Percentiles rank a stretch among this genome's conserved stretches.
Conservation (phyloP, 2,888 invertebrate genomes). For the Cantharis lateralis region DNA sequence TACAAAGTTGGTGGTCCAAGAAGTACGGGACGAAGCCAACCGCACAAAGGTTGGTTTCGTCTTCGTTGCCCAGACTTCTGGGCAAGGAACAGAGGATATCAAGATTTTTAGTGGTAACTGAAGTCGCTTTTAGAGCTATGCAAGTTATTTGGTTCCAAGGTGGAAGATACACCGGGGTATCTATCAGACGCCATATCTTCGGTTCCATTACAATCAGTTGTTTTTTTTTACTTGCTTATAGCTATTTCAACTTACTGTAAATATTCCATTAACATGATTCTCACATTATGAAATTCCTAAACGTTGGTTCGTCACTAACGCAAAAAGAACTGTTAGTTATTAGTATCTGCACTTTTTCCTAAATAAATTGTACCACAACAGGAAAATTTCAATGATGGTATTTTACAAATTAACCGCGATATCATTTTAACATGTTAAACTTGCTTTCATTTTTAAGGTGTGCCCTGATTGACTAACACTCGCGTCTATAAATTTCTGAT, state of each 20-base stretch:
- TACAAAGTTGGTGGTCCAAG: slow-evolving; percentile 37
- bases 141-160: slow-evolving; percentile 36
- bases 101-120: slow-evolving; percentile 23
- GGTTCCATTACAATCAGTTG: slow-evolving; percentile 32
- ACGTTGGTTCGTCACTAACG: not conserved
- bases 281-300: not conserved
- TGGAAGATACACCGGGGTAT: slow-evolving; percentile 35
- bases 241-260: not conserved
- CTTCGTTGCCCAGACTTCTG: not conserved
- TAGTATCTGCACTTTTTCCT: not conserved
- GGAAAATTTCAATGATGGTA: not conserved
- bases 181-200: slow-evolving; percentile 29
- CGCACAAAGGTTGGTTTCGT: not conserved
- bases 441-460: not conserved
- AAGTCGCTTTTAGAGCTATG: slow-evolving; percentile 25
- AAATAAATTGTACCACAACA: not conserved
- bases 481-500: not conserved
- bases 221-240: not conserved
- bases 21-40: slow-evolving; percentile 16
- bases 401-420: not conserved
- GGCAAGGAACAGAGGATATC: slow-evolving; percentile 27
- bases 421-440: not conserved
- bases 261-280: not conserved
- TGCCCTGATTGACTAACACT: not conserved
- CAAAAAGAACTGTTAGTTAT: not conserved